These are phyloP conservation scores for Vanessa tameamea DNA, from an alignment of 1,140 invertebrate genomes.

Conservation along the genomic window DNA sequence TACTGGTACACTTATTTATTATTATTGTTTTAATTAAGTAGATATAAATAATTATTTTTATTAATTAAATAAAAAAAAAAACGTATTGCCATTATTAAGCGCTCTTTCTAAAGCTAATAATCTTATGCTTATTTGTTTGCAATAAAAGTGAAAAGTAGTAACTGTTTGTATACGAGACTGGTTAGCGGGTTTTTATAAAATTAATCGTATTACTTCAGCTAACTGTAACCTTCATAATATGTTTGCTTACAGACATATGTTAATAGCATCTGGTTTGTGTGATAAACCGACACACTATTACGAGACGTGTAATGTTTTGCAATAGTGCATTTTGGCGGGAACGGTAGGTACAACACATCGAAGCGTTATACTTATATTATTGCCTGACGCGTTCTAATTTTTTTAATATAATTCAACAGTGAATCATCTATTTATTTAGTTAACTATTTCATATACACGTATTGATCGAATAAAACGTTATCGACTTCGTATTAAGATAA, in stretches of 20 bases:
- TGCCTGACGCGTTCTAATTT: slow-evolving; percentile 12
- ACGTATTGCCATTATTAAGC: too few relatives aligned
- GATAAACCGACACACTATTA: slow-evolving; percentile 34
- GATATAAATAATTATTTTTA: too few relatives aligned
- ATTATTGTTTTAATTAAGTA: too few relatives aligned
- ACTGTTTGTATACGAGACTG: not conserved
- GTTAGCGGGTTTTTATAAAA: not conserved
- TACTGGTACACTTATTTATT: too few relatives aligned
- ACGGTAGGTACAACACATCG: too few relatives aligned
- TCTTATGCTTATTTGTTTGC: too few relatives aligned
- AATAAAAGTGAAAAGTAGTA: too few relatives aligned
- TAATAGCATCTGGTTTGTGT: slow-evolving; percentile 38
- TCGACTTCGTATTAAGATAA: too few relatives aligned
- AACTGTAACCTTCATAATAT: slow-evolving; percentile 6
- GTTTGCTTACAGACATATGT: slow-evolving; percentile 22
- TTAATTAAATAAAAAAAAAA: too few relatives aligned
- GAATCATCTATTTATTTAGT: slow-evolving; percentile 3
- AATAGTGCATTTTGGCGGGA: slow-evolving; percentile 14
- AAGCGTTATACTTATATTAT: slow-evolving; percentile 6
- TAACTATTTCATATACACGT: too few relatives aligned
- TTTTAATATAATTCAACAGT: not conserved
- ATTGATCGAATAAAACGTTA: too few relatives aligned
- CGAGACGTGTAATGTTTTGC: slow-evolving; percentile 18
- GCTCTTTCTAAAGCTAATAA: too few relatives aligned
- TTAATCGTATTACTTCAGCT: not conserved